These are phyloP conservation scores for Escarpia spicata DNA, from an alignment of 2,888 invertebrate genomes.

Conservation along the genomic window DNA sequence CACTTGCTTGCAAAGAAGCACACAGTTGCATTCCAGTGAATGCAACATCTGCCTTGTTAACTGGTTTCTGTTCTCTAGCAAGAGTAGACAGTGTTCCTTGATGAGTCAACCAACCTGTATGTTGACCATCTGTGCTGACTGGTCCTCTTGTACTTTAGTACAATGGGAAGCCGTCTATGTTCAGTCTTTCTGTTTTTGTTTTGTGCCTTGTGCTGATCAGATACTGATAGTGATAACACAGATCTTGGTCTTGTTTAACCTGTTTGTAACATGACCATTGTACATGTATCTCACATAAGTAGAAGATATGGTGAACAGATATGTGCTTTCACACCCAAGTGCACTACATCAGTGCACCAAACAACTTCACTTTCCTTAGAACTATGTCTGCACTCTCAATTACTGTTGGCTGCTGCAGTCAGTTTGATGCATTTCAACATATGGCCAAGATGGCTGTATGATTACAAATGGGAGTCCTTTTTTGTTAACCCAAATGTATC, in stretches of 20 bases:
- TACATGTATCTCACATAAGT: background rate
- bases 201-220: background rate
- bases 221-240: background rate
- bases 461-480: background rate
- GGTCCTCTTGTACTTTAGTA: background rate
- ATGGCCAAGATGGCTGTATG: background rate
- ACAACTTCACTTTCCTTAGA: constrained; percentile 13
- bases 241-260: background rate
- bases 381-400: constrained; percentile 6
- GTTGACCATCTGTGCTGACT: background rate
- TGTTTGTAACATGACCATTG: background rate
- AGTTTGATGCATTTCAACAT: background rate
- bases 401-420: background rate
- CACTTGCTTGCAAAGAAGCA: background rate
- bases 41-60: background rate
- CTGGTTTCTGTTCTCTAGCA: background rate
- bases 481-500: background rate
- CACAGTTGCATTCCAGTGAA: background rate
- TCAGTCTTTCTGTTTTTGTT: background rate
- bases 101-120: background rate
- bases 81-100: background rate
- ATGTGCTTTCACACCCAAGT: background rate
- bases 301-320: background rate
- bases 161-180: background rate
- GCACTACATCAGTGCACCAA: background rate